Evolutionary conservation across 2,113 vertebrate species (phyloP), one percentile per base, ranked within the genome.

Genomic region (Cephalopholis sonnerati): DNA sequence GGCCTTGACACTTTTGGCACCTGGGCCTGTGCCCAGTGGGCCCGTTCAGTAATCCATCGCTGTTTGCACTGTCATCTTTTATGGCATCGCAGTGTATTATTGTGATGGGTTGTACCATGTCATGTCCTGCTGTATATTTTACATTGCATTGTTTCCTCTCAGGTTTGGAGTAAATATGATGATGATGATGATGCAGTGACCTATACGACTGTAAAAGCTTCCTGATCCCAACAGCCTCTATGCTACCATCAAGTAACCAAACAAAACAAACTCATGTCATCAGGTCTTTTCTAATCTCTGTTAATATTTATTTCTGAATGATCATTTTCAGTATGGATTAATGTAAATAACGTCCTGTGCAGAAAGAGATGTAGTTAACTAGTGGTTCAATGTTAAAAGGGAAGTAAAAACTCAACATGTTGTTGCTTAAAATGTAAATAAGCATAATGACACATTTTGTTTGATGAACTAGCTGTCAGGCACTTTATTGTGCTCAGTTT

Each of bases 131-230:
- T 36, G 5, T 25, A 10, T 50, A 1, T 24, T 15, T n/a, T 18
- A 48, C 8, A 15, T 46, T n/a, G 2, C n/a, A 27, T 1, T 41
- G 32, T 69, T 71, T 77, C 29, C 44, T 18, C 0, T 0, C 41
- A 80, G 66, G 55, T 65, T 75, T 12, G 0, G n/a, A 0, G 25
- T 4, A 63, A 53, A 78, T 29, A 36, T 8, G 71, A 22, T 2
- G 48, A 59, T 39, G 70, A 65, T n/a, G 48, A 2, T 7, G 74
- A 39, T 17, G 11, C 9, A 3, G 85, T 91, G 62, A 87, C 66
- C 22, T 89, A 89, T 67, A 39, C 20, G 5, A 22, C 63, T 0
- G 76, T 91, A 27, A 89, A 63, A 8, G 15, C 7, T 25, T 53
- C 63, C 18, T 29, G 69, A 83, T 50, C 55, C 69, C 61, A 73